Conservation (phyloP, 2,888 invertebrate genomes). For the Caenorhabditis sinica region DNA sequence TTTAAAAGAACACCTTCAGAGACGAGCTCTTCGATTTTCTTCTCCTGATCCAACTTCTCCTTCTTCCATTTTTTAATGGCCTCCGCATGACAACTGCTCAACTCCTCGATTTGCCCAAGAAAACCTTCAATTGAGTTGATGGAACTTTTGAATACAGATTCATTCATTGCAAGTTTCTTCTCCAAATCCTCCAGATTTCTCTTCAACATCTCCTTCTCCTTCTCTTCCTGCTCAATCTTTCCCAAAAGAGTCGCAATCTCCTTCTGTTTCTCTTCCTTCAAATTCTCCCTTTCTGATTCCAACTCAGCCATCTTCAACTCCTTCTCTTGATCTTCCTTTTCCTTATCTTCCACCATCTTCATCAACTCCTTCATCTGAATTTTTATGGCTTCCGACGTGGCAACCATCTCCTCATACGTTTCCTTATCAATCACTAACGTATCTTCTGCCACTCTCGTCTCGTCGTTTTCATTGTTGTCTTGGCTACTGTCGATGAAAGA, state of each 20-base stretch:
- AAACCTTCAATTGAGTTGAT: too few species aligned
- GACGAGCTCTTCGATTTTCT: too few species aligned
- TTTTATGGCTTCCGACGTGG: constrained; percentile 20
- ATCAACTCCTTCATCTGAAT: background rate
- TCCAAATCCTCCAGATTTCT: background rate
- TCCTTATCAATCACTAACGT: background rate
- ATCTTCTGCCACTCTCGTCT: background rate
- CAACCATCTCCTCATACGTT: background rate
- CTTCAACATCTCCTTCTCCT: background rate
- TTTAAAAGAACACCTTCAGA: too few species aligned
- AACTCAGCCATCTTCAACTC: background rate
- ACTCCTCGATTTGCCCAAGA: too few species aligned
- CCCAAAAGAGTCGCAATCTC: too few species aligned
- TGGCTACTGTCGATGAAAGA: background rate
- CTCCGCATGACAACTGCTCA: too few species aligned
- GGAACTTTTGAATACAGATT: background rate
- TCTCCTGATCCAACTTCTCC: too few species aligned
- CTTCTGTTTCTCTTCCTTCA: background rate
- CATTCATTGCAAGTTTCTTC: background rate
- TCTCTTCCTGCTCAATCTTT: too few species aligned
- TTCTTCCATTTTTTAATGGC: too few species aligned
- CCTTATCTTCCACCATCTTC: background rate
- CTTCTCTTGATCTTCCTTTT: background rate
- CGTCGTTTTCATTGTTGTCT: background rate
- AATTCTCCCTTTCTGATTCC: background rate